A percentile compares a stretch with the other conserved stretches of the same genome.
phyloP scores from a whole-genome alignment of 2,888 invertebrate genomes.

The Temnothorax rugatulus region DNA sequence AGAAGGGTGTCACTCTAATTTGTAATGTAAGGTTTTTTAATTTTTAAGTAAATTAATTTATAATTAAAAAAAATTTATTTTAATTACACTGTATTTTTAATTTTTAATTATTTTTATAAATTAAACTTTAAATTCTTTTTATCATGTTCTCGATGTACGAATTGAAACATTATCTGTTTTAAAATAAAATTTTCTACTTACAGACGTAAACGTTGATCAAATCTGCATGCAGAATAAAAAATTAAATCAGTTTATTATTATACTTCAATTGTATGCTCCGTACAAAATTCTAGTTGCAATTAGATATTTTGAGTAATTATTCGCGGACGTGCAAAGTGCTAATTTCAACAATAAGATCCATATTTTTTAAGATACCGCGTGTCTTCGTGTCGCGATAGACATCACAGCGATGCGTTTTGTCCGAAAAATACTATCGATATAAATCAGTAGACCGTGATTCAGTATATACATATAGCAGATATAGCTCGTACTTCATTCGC shows the following conservation, averaged over 20 bases:
- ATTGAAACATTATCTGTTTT: conserved; percentile 1
- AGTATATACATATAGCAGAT: no score
- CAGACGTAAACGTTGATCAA: background rate
- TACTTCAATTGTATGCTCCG: background rate
- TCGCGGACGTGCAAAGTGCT: background rate
- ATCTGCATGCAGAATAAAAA: background rate
- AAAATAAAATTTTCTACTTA: background rate
- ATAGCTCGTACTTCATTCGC: background rate
- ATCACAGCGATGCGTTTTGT: background rate
- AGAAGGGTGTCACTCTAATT: no score
- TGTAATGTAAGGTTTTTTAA: no score
- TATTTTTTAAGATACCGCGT: background rate
- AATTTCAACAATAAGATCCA: background rate
- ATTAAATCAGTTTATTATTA: background rate
- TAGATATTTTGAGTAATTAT: background rate
- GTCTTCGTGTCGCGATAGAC: background rate
- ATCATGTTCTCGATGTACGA: background rate
- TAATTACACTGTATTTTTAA: no score
- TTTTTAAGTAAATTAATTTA: no score
- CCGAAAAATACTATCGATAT: background rate
- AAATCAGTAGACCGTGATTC: background rate
- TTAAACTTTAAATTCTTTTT: background rate
- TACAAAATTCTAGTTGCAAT: background rate
- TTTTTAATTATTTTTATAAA: background rate
- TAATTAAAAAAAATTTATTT: no score